Evolutionary conservation across 2,797 vertebrate genomes (phyloP).

Genomic region (Clangula hyemalis): DNA sequence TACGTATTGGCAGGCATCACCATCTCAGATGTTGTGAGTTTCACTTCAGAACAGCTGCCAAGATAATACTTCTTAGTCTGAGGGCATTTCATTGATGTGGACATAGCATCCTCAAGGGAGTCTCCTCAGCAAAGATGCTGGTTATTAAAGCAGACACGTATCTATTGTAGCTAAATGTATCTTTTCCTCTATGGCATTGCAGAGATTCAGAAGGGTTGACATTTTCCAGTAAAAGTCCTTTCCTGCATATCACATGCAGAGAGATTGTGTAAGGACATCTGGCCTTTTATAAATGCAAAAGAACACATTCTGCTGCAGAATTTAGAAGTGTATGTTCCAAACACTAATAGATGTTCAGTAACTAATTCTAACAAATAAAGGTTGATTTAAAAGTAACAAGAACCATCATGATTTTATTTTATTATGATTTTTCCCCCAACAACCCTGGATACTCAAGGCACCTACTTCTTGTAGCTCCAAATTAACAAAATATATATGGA

Average conservation of each 20-base stretch:
- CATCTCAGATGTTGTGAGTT: background rate
- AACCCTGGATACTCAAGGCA: background rate
- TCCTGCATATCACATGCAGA: background rate
- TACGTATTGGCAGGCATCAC: background rate
- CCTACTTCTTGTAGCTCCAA: background rate
- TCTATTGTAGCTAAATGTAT: constrained; percentile 39
- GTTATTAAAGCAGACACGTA: constrained; percentile 47
- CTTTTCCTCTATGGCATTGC: background rate
- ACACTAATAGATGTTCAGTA: background rate
- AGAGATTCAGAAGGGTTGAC: constrained; percentile 36
- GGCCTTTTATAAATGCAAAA: constrained; percentile 37
- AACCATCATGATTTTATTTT: background rate
- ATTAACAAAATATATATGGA: background rate
- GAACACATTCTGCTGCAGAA: constrained; percentile 14
- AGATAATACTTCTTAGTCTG: constrained; percentile 18
- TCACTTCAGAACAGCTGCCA: constrained; percentile 43
- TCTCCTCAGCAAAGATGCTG: background rate
- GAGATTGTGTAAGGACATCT: constrained; percentile 18
- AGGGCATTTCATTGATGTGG: constrained; percentile 40
- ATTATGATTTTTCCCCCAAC: background rate
- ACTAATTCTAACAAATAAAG: background rate
- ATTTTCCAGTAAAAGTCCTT: constrained; percentile 40
- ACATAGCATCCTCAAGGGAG: constrained; percentile 34
- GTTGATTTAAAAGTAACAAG: background rate
- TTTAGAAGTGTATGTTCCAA: constrained; percentile 39